Base-by-base conservation (phyloP, 2,888 invertebrate species). In the Protonemura montana region DNA sequence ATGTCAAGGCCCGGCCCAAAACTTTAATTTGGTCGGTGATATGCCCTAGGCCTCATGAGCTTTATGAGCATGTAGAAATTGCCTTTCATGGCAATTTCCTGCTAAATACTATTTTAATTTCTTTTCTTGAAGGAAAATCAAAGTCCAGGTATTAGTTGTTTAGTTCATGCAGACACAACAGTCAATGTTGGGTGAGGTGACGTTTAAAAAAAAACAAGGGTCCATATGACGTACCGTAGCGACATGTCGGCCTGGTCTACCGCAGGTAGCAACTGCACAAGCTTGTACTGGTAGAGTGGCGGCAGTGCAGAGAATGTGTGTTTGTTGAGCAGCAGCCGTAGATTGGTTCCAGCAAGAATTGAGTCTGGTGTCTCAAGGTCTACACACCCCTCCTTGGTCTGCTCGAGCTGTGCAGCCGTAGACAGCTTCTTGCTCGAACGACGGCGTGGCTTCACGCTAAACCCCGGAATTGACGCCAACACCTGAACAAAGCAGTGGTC, bases 331-430 rank as follows among this genome's bases (percentile, higher is more conserved):
- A 99, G 92, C 88, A 96, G 95, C 90, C 98, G 93, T 89, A 99
- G 93, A 92, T 98, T 98, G 82, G 97, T 97, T 90, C 97, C 97
- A 86, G 97, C 97, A 90, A 99, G 93, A 90, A 99, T 98, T 85
- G 98, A 98, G 90, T 98, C 98, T 27, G 98, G 98, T 78, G 98
- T 98, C 92, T 98, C 98, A 89, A 99, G 93, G 92, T 99, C 98
- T 89, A 99, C 97, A 91, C 97, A 96, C 85, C 98, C 98, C 92
- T 98, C 98, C 92, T 96, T 96, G 78, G 97, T 97, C 92, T 97
- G 97, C 90, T 97, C 97, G 88, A 98, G 92, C 92, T 98, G 98
- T 88, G 98, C 98, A 81, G 98, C 97, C 87, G 97, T 96, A 76
- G 97, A 97, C 89, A 97, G 92, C 91, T 97, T 97, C 90, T 97